Percentiles rank a stretch among this genome's conserved stretches.
Evolutionary conservation across 2,797 vertebrate genomes (phyloP).

Genomic region (Karalla daura): DNA sequence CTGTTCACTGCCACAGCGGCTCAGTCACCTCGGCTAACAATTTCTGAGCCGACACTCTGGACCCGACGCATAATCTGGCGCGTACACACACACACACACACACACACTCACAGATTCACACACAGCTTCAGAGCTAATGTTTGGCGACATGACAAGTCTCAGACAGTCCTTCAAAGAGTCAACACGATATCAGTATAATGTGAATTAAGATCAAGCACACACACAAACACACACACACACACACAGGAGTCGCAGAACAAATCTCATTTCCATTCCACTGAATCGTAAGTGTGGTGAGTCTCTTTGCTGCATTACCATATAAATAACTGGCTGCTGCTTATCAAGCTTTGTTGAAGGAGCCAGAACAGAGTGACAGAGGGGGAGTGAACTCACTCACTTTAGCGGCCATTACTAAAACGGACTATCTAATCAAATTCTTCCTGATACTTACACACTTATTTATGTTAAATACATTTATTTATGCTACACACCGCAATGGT

Average conservation of each 20-base stretch:
- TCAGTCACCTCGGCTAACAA: slow-evolving; percentile 4
- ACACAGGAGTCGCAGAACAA: background rate
- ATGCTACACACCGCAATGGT: too few relatives aligned
- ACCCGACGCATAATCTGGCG: background rate
- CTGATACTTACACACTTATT: too few relatives aligned
- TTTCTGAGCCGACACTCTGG: background rate
- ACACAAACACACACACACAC: background rate
- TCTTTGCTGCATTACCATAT: slow-evolving; percentile 55
- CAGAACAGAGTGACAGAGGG: slow-evolving; percentile 14
- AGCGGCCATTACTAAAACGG: background rate
- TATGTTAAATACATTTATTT: too few relatives aligned
- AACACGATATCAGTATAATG: background rate
- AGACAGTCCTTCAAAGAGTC: background rate
- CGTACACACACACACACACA: background rate
- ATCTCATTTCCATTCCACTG: slow-evolving; percentile 33
- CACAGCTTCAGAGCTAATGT: background rate
- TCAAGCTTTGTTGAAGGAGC: slow-evolving; percentile 49
- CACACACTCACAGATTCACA: background rate
- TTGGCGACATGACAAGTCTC: background rate
- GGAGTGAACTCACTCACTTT: background rate
- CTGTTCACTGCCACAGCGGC: background rate
- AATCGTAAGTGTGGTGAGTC: slow-evolving; percentile 34
- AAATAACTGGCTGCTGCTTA: slow-evolving; percentile 56
- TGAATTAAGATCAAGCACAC: background rate
- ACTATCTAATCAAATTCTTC: too few relatives aligned